Percentiles rank a stretch among this genome's conserved stretches.
phyloP scores from a whole-genome alignment of 2,113 vertebrate genomes.

The Peromyscus polionotus region DNA sequence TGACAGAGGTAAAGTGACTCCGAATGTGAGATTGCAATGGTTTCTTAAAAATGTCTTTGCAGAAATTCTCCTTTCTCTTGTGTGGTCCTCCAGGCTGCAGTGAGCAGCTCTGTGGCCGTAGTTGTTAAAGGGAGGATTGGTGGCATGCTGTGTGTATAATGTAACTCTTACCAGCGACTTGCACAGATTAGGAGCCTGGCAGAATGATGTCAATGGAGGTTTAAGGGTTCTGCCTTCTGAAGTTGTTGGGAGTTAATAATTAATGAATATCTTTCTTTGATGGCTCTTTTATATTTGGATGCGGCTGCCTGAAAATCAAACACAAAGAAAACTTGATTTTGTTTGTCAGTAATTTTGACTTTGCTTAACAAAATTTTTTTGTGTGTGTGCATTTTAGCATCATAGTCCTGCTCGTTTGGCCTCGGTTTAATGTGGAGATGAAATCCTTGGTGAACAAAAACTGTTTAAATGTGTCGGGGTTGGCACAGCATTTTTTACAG shows the following conservation, averaged over 20 bases:
- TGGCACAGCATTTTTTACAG: constrained; percentile 33
- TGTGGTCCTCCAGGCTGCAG: constrained; percentile 74
- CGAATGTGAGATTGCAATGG: constrained; percentile 76
- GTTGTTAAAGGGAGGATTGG: constrained; percentile 78
- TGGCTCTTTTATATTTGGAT: constrained; percentile 88
- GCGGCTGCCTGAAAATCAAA: constrained; percentile 87
- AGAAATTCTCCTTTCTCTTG: constrained; percentile 73
- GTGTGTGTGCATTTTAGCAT: constrained; percentile 46
- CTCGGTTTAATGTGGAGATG: constrained; percentile 82
- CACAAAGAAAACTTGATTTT: constrained; percentile 89
- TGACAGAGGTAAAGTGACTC: constrained; percentile 85
- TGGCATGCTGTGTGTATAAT: constrained; percentile 84
- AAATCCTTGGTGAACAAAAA: constrained; percentile 85
- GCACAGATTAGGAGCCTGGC: constrained; percentile 85
- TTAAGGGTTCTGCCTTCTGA: constrained; percentile 89
- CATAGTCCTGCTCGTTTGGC: constrained; percentile 81
- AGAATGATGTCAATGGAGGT: constrained; percentile 88
- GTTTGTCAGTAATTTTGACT: constrained; percentile 90
- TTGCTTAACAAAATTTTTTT: constrained; percentile 81
- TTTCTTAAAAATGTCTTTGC: constrained; percentile 83
- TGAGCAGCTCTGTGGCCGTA: constrained; percentile 62
- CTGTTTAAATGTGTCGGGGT: constrained; percentile 80
- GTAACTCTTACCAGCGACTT: constrained; percentile 87
- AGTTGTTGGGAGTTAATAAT: constrained; percentile 91
- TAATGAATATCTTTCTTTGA: constrained; percentile 89